Evolutionary conservation across 2,888 invertebrate genomes (phyloP).

Genomic region (Rotaria sp.): DNA sequence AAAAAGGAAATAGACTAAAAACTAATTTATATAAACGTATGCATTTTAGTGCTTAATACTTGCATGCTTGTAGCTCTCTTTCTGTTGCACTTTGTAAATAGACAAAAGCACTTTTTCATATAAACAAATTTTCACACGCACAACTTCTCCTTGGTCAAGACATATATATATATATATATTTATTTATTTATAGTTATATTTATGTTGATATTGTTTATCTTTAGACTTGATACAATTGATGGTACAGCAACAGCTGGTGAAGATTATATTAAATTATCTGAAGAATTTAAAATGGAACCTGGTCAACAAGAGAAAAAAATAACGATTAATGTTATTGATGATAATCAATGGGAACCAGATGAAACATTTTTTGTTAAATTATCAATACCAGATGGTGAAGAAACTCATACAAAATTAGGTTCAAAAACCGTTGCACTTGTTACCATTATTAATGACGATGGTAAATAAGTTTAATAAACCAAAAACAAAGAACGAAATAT

Average conservation of each 20-base stretch:
- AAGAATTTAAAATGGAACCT: constrained; percentile 58
- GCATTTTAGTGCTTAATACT: not conserved
- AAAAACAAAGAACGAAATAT: not conserved
- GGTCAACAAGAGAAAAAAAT: constrained; percentile 58
- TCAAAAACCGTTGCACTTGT: constrained; percentile 60
- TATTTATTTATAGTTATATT: constrained; percentile 27
- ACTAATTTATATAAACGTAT: no score
- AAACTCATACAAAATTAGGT: constrained; percentile 56
- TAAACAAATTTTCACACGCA: not conserved
- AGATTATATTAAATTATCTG: constrained; percentile 59
- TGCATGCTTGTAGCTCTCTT: not conserved
- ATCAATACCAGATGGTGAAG: constrained; percentile 46
- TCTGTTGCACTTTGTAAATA: not conserved
- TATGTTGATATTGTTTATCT: constrained; percentile 1
- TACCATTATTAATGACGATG: constrained; percentile 62
- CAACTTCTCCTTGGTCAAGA: no score
- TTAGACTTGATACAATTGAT: constrained; percentile 60
- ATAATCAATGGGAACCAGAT: constrained; percentile 62
- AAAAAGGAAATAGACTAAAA: no score
- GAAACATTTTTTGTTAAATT: constrained; percentile 62
- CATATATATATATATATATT: no score
- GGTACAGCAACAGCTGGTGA: constrained; percentile 60
- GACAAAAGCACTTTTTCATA: not conserved
- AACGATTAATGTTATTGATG: constrained; percentile 59
- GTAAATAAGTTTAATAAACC: constrained; percentile 49